Evolutionary conservation across 2,888 invertebrate genomes (phyloP).

Genomic region (Drosophila recens): DNA sequence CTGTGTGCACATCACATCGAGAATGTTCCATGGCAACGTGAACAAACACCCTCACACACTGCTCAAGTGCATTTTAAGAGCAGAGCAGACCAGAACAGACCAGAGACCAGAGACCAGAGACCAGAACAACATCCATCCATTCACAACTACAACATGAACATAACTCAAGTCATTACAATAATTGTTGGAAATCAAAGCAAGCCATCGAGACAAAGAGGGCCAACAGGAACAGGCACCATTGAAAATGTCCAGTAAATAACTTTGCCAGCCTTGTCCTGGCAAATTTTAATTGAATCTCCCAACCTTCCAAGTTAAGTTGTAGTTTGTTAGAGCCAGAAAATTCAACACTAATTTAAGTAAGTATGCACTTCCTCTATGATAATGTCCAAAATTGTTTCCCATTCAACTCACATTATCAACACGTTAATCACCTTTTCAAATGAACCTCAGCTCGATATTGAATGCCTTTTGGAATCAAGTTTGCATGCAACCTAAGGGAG

Average conservation of each 20-base stretch:
- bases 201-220: constrained; percentile 35
- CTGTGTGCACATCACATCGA: constrained; percentile 30
- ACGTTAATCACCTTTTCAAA: neutral
- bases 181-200: constrained; percentile 62
- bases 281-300: constrained; percentile 14
- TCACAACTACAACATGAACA: constrained; percentile 47
- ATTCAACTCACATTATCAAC: neutral
- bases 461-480: constrained; percentile 16
- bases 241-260: neutral
- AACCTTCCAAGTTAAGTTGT: neutral
- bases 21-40: constrained; percentile 28
- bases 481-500: neutral
- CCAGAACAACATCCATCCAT: constrained; percentile 39
- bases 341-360: neutral
- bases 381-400: neutral
- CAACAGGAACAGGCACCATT: constrained; percentile 10
- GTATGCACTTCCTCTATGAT: neutral
- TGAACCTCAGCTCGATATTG: constrained; percentile 15
- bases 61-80: constrained; percentile 69
- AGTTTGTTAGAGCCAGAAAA: neutral
- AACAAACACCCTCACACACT: constrained; percentile 17
- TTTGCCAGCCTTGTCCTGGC: neutral
- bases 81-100: constrained; percentile 20
- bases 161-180: constrained; percentile 73
- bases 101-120: constrained; percentile 11